phyloP scores from a whole-genome alignment of 2,797 vertebrate species.

The Sebastes iracundus region DNA sequence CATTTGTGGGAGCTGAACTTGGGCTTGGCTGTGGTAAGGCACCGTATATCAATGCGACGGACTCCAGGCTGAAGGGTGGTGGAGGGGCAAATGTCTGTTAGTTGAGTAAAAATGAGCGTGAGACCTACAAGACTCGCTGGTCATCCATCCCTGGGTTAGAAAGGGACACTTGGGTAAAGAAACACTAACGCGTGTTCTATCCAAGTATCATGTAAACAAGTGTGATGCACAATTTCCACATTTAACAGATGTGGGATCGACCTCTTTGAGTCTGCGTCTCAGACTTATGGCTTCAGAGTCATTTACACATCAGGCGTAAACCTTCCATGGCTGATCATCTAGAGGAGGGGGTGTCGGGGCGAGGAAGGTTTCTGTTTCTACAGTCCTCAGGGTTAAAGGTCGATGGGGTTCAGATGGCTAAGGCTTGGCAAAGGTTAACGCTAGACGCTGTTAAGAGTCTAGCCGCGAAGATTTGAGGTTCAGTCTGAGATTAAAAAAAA shows the following conservation, averaged over 20 bases:
- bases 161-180: constrained; percentile 52
- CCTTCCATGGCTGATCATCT: constrained; percentile 24
- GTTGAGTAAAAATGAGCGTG: constrained; percentile 8
- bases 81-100: neutral
- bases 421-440: constrained; percentile 12
- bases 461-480: neutral
- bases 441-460: neutral
- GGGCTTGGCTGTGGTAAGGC: constrained; percentile 73
- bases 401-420: neutral
- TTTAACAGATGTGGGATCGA: constrained; percentile 23
- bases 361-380: neutral
- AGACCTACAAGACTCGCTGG: neutral
- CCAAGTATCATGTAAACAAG: constrained; percentile 67
- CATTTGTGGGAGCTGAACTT: constrained; percentile 10
- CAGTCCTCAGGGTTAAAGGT: constrained; percentile 6
- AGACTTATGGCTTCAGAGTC: constrained; percentile 69
- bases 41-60: constrained; percentile 43
- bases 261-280: constrained; percentile 26
- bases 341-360: neutral
- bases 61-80: constrained; percentile 13
- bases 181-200: constrained; percentile 7
- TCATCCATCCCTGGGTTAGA: constrained; percentile 61
- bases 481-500: neutral
- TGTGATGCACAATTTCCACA: constrained; percentile 8
- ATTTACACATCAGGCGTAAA: constrained; percentile 21